These are phyloP conservation scores for Strigops habroptila DNA, from an alignment of 2,113 vertebrate genomes.

Conservation along the genomic window DNA sequence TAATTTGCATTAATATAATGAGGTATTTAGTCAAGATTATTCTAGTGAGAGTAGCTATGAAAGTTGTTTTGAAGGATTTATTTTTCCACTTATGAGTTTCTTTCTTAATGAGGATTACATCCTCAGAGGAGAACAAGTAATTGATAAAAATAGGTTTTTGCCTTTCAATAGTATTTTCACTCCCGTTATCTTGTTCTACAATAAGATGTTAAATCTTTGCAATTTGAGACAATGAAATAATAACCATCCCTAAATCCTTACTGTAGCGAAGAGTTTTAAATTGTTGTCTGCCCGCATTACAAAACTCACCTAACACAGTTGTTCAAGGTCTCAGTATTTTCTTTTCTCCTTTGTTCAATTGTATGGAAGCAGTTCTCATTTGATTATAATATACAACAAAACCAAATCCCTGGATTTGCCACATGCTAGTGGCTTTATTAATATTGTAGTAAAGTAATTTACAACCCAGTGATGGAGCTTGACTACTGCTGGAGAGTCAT, in stretches of 20 bases:
- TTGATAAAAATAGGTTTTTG: constrained; percentile 43
- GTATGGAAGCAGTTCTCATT: not conserved
- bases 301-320: not conserved
- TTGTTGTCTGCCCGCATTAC: not conserved
- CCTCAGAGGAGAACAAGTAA: constrained; percentile 48
- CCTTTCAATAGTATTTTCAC: constrained; percentile 13
- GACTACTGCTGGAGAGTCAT: not conserved
- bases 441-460: not conserved
- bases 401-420: not conserved
- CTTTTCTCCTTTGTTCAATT: not conserved
- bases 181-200: constrained; percentile 14
- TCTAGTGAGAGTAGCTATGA: constrained; percentile 28
- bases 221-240: not conserved
- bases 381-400: not conserved
- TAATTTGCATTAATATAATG: constrained; percentile 59
- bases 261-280: not conserved
- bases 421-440: not conserved
- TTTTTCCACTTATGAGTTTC: constrained; percentile 34
- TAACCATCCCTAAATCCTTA: not conserved
- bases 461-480: not conserved
- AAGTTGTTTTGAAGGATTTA: constrained; percentile 64
- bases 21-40: constrained; percentile 44
- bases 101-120: constrained; percentile 52
- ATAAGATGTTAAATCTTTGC: constrained; percentile 18
- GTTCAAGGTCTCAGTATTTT: not conserved